Evolutionary conservation across 92 coral and sea anemone species (phyloP).

Genomic region (Epizoanthus stellaris): DNA sequence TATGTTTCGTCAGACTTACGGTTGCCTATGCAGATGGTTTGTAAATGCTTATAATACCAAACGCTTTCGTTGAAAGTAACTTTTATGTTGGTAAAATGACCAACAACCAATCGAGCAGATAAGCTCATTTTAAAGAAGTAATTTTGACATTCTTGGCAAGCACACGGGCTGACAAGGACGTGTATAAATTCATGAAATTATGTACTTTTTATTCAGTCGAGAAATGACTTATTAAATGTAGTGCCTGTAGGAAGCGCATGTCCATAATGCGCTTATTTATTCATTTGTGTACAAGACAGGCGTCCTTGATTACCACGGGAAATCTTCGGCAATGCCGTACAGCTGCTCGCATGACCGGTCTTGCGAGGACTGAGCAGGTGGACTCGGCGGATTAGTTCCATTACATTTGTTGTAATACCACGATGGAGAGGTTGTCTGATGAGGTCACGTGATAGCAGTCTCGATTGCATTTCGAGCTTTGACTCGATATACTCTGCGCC

Average conservation of each 20-base stretch:
- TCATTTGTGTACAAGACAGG: no score
- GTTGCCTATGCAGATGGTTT: neutral
- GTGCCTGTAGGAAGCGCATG: neutral
- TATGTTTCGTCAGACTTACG: neutral
- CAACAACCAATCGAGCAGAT: neutral
- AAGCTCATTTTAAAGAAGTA: neutral
- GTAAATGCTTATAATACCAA: neutral
- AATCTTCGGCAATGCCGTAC: no score
- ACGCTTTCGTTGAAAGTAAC: neutral
- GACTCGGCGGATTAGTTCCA: no score
- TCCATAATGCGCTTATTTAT: neutral
- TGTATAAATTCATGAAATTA: conserved; percentile 28
- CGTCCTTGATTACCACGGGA: no score
- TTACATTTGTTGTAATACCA: no score
- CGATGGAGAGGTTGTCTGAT: no score
- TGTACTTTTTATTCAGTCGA: conserved; percentile 14
- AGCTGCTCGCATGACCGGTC: no score
- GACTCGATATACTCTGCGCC: no score
- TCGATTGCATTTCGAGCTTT: no score
- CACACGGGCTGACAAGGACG: conserved; percentile 22
- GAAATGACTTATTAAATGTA: neutral
- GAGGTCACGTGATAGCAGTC: no score
- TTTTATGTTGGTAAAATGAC: conserved; percentile 2
- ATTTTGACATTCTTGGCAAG: conserved; percentile 4
- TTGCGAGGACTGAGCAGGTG: no score